Conservation (phyloP, 2,888 invertebrate species). For the Arrhopalites spinosus region DNA sequence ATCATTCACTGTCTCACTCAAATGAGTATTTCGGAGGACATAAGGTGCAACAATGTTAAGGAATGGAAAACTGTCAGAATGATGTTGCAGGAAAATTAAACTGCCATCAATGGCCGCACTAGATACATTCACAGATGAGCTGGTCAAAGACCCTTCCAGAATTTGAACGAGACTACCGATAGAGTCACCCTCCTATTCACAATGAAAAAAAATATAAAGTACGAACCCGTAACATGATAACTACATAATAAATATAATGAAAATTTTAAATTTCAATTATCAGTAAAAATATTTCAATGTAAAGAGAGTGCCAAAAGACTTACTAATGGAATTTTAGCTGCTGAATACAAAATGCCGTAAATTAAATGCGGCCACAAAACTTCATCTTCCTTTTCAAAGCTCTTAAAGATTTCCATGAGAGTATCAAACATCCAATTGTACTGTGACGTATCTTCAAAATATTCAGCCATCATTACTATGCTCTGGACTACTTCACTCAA, state of each 20-base stretch:
- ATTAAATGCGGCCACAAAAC: conserved; percentile 73
- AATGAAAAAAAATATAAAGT: conserved; percentile 13
- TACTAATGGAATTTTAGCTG: conserved; percentile 60
- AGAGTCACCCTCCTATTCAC: conserved; percentile 51
- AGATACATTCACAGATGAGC: conserved; percentile 47
- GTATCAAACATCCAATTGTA: conserved; percentile 79
- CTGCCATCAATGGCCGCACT: conserved; percentile 48
- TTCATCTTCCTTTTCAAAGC: conserved; percentile 76
- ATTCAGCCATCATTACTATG: conserved; percentile 73
- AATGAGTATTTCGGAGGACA: conserved; percentile 48
- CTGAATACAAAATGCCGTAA: conserved; percentile 71
- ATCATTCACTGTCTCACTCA: conserved; percentile 49
- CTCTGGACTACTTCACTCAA: conserved; percentile 53
- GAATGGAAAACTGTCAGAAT: conserved; percentile 46
- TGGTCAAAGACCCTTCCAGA: conserved; percentile 45
- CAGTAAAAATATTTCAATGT: background rate
- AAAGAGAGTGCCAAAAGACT: too few species aligned
- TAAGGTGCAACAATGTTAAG: conserved; percentile 47
- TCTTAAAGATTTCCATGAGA: conserved; percentile 68
- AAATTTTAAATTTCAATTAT: background rate
- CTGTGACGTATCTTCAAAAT: conserved; percentile 75
- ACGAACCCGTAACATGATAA: too few species aligned
- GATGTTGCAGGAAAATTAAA: conserved; percentile 47
- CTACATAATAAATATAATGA: conserved; percentile 7
- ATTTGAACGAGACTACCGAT: conserved; percentile 45